These are phyloP conservation scores for Platorchestia sp. DNA, from an alignment of 1,140 invertebrate species.

Conservation along the genomic window DNA sequence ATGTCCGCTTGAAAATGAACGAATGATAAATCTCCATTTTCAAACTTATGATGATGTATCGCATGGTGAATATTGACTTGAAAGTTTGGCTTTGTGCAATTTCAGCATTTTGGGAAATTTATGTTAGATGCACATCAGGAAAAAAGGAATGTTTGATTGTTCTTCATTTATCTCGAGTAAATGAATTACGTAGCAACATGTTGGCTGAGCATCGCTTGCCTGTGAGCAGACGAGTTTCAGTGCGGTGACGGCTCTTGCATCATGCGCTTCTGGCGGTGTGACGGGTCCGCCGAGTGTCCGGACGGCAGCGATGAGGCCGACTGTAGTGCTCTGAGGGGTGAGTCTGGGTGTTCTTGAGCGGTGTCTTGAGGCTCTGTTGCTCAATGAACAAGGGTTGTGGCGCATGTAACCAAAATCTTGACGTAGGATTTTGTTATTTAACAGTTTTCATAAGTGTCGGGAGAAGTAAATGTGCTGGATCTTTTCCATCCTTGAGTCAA, in stretches of 20 bases:
- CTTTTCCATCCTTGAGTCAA: too few relatives aligned
- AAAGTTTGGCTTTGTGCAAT: neutral
- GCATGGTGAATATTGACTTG: neutral
- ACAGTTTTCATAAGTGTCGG: too few relatives aligned
- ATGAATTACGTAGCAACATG: neutral
- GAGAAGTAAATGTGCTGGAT: too few relatives aligned
- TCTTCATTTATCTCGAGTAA: neutral
- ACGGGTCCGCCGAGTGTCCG: constrained; percentile 69
- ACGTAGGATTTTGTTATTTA: too few relatives aligned
- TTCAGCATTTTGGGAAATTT: neutral
- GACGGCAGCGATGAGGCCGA: constrained; percentile 62
- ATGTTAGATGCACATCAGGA: neutral
- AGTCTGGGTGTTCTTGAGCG: too few relatives aligned
- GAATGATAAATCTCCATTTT: too few relatives aligned
- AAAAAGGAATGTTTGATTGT: neutral
- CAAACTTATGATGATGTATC: too few relatives aligned
- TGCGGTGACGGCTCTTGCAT: constrained; percentile 69
- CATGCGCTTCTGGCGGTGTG: constrained; percentile 69
- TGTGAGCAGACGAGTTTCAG: constrained; percentile 61
- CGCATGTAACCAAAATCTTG: too few relatives aligned
- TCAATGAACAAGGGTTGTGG: too few relatives aligned
- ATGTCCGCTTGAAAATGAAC: too few relatives aligned
- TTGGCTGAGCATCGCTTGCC: neutral
- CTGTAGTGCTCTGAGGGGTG: constrained; percentile 38
- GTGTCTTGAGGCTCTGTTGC: too few relatives aligned